Conservation (phyloP, 2,113 vertebrate species). For the Fukomys damarensis region DNA sequence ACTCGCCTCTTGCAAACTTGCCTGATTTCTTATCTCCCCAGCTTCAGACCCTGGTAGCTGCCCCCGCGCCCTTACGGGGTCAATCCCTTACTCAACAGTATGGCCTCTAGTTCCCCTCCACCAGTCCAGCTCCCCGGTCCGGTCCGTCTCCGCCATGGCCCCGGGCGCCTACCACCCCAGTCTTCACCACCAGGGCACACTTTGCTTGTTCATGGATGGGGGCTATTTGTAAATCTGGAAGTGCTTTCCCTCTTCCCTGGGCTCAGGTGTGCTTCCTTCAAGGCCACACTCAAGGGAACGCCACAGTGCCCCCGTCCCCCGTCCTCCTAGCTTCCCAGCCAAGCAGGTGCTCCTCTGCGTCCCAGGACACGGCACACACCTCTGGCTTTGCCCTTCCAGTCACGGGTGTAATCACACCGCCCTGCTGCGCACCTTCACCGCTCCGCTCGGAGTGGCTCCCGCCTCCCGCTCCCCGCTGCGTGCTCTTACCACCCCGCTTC, state of each 20-base stretch:
- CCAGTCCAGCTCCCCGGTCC: background rate
- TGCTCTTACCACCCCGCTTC: background rate
- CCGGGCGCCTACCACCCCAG: background rate
- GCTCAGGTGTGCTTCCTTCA: background rate
- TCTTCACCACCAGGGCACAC: background rate
- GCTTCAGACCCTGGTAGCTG: background rate
- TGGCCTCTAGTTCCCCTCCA: background rate
- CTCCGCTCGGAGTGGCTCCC: background rate
- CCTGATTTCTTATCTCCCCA: background rate
- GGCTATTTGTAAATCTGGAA: background rate
- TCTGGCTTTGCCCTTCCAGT: background rate
- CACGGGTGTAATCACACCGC: background rate
- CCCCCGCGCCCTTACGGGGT: background rate
- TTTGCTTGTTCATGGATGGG: background rate
- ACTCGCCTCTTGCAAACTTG: background rate
- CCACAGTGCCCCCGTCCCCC: no score
- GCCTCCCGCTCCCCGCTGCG: background rate
- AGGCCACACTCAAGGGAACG: background rate
- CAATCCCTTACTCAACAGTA: background rate
- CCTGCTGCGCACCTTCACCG: fast-evolving
- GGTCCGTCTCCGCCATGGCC: background rate
- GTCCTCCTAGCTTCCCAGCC: background rate
- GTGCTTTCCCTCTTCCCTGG: background rate
- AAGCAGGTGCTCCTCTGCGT: background rate
- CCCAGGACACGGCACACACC: background rate